phyloP scores from a whole-genome alignment of 2,888 invertebrate genomes.

The Drosophila peninsularis region DNA sequence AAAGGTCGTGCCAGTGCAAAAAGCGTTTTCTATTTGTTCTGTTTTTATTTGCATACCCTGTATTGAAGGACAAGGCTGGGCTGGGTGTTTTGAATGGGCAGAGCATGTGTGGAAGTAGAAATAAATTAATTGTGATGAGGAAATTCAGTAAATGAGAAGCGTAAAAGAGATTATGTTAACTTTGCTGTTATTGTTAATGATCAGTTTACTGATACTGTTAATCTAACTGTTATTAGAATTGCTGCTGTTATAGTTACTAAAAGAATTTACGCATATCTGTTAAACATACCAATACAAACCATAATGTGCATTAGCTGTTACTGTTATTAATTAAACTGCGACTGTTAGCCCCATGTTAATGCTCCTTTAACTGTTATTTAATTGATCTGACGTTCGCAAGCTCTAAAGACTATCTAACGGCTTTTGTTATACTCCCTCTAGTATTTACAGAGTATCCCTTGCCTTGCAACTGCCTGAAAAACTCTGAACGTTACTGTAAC shows the following conservation, averaged over 20 bases:
- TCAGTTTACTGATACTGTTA: not conserved
- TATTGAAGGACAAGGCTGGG: not conserved
- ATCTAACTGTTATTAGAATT: not conserved
- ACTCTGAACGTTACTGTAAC: not conserved
- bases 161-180: not conserved
- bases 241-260: not conserved
- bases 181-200: not conserved
- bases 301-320: no score
- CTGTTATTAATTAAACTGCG: no score
- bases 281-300: no score
- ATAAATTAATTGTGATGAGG: not conserved
- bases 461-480: not conserved
- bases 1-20: conserved; percentile 66
- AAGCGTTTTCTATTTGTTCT: conserved; percentile 43
- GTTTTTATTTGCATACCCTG: conserved; percentile 42
- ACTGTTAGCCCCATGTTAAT: no score
- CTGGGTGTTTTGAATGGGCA: not conserved
- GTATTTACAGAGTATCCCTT: not conserved
- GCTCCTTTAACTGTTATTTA: no score
- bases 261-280: no score
- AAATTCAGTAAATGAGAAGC: no score
- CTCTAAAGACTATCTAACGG: no score
- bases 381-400: no score
- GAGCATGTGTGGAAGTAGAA: not conserved
- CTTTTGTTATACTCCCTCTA: not conserved